Evolutionary conservation across 2,888 invertebrate species (phyloP), one percentile per base, ranked within the genome.

Genomic region (Zygaena filipendulae): DNA sequence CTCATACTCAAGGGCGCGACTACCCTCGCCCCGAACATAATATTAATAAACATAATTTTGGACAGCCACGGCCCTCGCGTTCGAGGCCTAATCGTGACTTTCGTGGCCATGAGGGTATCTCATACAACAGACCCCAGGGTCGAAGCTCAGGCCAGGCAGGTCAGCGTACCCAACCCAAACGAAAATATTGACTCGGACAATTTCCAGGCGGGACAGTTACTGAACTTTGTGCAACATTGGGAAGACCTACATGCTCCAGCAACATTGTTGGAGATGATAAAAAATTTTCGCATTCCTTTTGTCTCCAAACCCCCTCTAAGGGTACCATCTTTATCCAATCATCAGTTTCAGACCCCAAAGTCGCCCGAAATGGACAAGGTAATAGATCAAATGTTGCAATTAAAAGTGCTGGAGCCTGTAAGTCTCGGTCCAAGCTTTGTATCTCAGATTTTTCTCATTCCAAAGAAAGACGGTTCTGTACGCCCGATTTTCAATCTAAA

Each of bases 231-330:
- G 6, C 5, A 21, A 0, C 7, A 23, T n/a, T n/a, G n/a, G n/a
- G n/a, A n/a, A n/a, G n/a, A n/a, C n/a, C n/a, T n/a, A n/a, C n/a
- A n/a, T n/a, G 29, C 29, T 2, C 29, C 29, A 5, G 11, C 9
- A 2, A 4, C 20, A 7, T 3, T 29, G 14, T 13, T 29, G 13
- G 24, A 29, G 10, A 8, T 29, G 4, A 20, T 29, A 6, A 9
- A 29, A 21, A 23, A 23, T 3, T 29, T 29, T 11, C 29, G 24
- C 7, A 24, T 28, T 11, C 24, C 29, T 11, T 24, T 29, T 24
- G 13, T 19, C 9, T 13, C 4, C 14, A 23, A n/a, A 10, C 28
- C 28, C 11, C 28, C 28, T n/a, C 12, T 25, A 11, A 21, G 7
- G 4, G 11, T 21, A 21, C 21, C 21, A 8, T 12, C 9, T 12